A percentile compares a stretch with the other conserved stretches of the same genome.
phyloP scores from a whole-genome alignment of 2,888 invertebrate species.

The Microplitis deprimator region DNA sequence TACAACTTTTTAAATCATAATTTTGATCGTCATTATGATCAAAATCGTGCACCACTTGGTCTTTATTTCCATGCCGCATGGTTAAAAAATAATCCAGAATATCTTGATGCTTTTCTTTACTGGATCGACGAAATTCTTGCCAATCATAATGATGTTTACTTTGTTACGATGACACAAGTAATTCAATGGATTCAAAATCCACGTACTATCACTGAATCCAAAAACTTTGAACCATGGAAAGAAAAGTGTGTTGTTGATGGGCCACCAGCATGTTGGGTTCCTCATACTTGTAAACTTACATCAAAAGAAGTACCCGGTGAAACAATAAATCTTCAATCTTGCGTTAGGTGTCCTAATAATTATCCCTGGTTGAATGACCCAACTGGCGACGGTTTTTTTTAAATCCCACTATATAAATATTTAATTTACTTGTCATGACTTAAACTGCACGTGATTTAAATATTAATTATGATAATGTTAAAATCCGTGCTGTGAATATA shows the following conservation, averaged over 20 bases:
- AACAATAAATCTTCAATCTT: slow-evolving; percentile 93
- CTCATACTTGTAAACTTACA: slow-evolving; percentile 91
- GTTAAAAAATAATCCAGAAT: slow-evolving; percentile 94
- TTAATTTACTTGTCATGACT: slow-evolving; percentile 9
- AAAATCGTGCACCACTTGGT: slow-evolving; percentile 90
- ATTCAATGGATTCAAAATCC: slow-evolving; percentile 97
- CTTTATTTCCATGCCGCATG: slow-evolving; percentile 95
- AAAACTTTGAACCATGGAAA: slow-evolving; percentile 95
- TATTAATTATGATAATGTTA: not conserved
- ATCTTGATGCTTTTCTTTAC: slow-evolving; percentile 90
- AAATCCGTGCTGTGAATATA: not conserved
- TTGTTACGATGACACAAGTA: slow-evolving; percentile 96
- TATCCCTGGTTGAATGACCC: slow-evolving; percentile 97
- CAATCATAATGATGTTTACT: slow-evolving; percentile 92
- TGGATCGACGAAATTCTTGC: slow-evolving; percentile 92
- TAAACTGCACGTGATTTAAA: not conserved
- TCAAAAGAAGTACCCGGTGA: slow-evolving; percentile 95
- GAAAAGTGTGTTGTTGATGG: slow-evolving; percentile 94
- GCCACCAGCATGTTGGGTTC: slow-evolving; percentile 87
- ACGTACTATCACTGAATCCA: slow-evolving; percentile 85
- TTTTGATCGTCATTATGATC: slow-evolving; percentile 92
- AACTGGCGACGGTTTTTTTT: slow-evolving; percentile 91
- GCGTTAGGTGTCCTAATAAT: slow-evolving; percentile 93
- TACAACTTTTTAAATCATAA: slow-evolving; percentile 95
- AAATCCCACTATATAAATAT: slow-evolving; percentile 67